phyloP scores from a whole-genome alignment of 2,113 vertebrate species.

The Origma solitaria region DNA sequence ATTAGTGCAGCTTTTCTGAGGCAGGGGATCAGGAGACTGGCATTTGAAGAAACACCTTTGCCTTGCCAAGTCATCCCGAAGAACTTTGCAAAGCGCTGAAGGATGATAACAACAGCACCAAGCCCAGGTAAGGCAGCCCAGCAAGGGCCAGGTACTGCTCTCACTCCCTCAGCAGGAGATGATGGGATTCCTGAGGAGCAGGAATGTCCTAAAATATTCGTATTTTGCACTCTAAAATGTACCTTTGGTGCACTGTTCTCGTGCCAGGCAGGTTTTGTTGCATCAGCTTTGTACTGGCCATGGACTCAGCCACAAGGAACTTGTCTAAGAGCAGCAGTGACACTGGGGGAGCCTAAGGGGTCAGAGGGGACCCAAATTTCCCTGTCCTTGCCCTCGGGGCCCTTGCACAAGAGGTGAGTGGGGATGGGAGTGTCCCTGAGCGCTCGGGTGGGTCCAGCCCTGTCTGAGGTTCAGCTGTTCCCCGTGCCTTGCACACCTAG shows the following conservation, averaged over 20 bases:
- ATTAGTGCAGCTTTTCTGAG: constrained; percentile 5
- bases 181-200: background rate
- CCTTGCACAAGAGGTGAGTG: rapidly evolving
- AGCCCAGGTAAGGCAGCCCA: background rate
- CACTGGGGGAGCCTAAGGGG: background rate
- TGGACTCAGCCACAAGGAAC: background rate
- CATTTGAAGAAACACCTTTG: constrained; percentile 3
- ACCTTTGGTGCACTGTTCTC: background rate
- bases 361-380: background rate
- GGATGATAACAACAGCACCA: rapidly evolving
- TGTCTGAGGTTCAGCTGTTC: background rate
- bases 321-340: background rate
- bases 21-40: background rate
- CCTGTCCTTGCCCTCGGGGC: background rate
- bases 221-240: background rate
- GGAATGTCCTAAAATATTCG: background rate
- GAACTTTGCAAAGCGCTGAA: background rate
- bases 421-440: background rate
- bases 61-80: background rate
- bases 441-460: rapidly evolving
- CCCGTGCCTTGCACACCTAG: background rate
- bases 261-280: background rate
- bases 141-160: background rate
- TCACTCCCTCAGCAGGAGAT: background rate
- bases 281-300: background rate